These are phyloP conservation scores for Fistularia commersonii DNA, from an alignment of 2,797 vertebrate species.

Conservation along the genomic window DNA sequence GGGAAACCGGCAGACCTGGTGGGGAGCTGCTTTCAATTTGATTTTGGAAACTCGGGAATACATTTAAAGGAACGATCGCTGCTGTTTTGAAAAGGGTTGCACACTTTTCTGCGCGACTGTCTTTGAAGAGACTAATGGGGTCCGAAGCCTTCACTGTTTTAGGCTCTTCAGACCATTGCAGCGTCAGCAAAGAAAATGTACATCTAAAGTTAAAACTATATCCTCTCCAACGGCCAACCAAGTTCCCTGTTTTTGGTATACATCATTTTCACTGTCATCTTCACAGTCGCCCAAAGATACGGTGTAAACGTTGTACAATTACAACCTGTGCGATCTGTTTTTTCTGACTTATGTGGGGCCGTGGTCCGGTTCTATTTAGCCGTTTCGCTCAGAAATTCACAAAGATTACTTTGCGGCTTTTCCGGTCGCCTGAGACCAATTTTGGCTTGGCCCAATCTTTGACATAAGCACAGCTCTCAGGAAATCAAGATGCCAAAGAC, in stretches of 20 bases:
- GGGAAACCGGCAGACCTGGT: too few relatives aligned
- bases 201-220: too few relatives aligned
- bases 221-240: too few relatives aligned
- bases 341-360: constrained; percentile 57
- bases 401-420: constrained; percentile 62
- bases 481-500: constrained; percentile 55
- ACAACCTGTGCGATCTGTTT: neutral
- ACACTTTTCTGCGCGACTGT: neutral
- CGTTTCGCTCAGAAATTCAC: constrained; percentile 48
- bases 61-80: too few relatives aligned
- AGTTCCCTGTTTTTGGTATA: neutral
- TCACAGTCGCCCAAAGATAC: constrained; percentile 1
- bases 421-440: constrained; percentile 67
- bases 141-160: constrained; percentile 15
- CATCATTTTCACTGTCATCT: constrained; percentile 3
- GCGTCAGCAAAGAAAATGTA: neutral
- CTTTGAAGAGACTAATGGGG: neutral
- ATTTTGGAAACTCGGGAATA: too few relatives aligned
- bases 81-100: neutral
- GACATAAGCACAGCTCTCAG: constrained; percentile 58
- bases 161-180: constrained; percentile 14
- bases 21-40: neutral
- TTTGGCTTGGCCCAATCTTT: constrained; percentile 66
- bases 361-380: constrained; percentile 57
- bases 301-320: constrained; percentile 6